phyloP scores from a whole-genome alignment of 2,797 vertebrate genomes.

The Tenualosa ilisha region DNA sequence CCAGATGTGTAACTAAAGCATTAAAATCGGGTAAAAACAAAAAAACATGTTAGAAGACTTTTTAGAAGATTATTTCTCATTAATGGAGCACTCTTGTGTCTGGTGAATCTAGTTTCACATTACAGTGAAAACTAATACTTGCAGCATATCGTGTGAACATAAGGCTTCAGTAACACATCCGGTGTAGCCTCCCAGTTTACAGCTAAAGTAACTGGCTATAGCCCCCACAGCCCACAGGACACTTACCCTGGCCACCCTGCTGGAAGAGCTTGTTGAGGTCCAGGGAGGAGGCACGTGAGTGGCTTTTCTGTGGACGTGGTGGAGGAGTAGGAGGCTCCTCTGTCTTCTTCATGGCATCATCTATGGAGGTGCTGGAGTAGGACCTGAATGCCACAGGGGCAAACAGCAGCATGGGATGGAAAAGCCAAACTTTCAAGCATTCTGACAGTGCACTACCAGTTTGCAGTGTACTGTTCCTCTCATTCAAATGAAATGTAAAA shows the following conservation, averaged over 20 bases:
- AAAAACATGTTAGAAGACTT: too few species aligned
- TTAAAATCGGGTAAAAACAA: too few species aligned
- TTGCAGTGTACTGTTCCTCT: neutral
- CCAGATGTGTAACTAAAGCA: too few species aligned
- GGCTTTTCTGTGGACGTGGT: conserved; percentile 91
- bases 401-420: neutral
- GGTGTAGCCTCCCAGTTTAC: too few species aligned
- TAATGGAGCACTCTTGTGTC: too few species aligned
- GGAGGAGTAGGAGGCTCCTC: conserved; percentile 93
- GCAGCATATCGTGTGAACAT: too few species aligned
- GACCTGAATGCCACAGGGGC: conserved; percentile 73
- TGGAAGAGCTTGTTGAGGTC: conserved; percentile 97
- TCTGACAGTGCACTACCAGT: neutral
- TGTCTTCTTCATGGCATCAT: conserved; percentile 91
- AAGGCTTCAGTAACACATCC: too few species aligned
- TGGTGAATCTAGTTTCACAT: too few species aligned
- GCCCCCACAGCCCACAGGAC: neutral
- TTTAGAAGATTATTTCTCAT: too few species aligned
- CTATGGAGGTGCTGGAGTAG: conserved; percentile 93
- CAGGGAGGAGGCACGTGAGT: conserved; percentile 96
- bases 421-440: neutral
- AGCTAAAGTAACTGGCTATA: neutral
- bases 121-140: too few species aligned
- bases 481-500: neutral
- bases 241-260: conserved; percentile 82